Evolutionary conservation across 2,888 invertebrate genomes (phyloP).

Genomic region (Endotricha flammealis): DNA sequence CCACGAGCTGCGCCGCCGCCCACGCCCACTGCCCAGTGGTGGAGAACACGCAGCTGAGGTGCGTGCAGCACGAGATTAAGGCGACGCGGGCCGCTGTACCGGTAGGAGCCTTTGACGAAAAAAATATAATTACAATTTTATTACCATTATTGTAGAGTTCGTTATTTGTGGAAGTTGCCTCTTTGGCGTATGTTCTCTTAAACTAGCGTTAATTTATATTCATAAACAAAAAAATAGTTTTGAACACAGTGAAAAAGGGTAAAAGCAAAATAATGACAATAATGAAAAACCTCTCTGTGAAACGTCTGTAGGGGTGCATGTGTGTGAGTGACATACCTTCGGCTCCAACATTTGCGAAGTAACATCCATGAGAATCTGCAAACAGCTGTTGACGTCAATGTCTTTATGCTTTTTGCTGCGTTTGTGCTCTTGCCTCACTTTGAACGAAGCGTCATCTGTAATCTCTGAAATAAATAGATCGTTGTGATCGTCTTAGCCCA

Average conservation of each 20-base stretch:
- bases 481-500: too few species aligned
- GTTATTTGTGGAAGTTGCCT: too few species aligned
- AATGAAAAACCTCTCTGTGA: too few species aligned
- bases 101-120: slow-evolving; percentile 53
- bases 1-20: slow-evolving; percentile 41
- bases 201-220: too few species aligned
- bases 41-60: slow-evolving; percentile 35
- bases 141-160: too few species aligned
- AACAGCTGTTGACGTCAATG: slow-evolving; percentile 94
- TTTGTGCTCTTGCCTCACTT: slow-evolving; percentile 64
- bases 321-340: slow-evolving; percentile 55
- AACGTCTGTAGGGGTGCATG: too few species aligned
- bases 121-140: too few species aligned
- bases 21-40: slow-evolving; percentile 48
- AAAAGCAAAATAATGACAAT: too few species aligned
- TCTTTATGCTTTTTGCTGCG: slow-evolving; percentile 74
- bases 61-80: slow-evolving; percentile 39
- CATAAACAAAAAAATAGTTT: too few species aligned
- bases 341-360: slow-evolving; percentile 84
- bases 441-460: slow-evolving; percentile 54
- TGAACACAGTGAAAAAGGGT: too few species aligned
- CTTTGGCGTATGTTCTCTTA: too few species aligned
- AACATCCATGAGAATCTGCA: slow-evolving; percentile 94
- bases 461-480: slow-evolving; percentile 39
- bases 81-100: slow-evolving; percentile 54